These are phyloP conservation scores for Micromys minutus DNA, from an alignment of 2,113 vertebrate species.

Conservation along the genomic window DNA sequence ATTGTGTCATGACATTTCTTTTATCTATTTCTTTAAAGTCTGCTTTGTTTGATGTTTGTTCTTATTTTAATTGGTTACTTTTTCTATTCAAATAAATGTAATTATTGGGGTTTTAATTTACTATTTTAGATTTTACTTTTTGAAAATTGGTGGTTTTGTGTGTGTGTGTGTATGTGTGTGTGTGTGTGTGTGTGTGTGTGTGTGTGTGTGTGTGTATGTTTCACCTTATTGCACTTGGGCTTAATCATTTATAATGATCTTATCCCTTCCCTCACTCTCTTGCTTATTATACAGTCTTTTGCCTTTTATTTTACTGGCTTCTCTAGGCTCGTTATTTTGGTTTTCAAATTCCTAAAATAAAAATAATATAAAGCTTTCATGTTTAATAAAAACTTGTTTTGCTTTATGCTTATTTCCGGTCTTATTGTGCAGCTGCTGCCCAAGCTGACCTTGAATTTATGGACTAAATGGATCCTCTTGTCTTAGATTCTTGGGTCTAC, in stretches of 20 bases:
- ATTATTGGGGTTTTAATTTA: conserved; percentile 3
- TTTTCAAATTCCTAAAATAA: background rate
- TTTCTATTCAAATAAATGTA: background rate
- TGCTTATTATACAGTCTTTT: background rate
- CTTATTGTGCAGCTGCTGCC: background rate
- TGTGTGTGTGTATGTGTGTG: background rate
- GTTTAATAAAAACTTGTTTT: background rate
- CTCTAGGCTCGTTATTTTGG: background rate
- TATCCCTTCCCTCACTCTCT: background rate
- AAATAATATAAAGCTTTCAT: background rate
- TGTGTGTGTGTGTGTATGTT: background rate
- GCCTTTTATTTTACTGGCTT: background rate
- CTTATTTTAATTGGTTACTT: conserved; percentile 5
- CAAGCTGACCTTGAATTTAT: background rate
- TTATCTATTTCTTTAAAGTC: background rate
- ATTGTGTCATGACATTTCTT: background rate
- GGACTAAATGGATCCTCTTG: background rate
- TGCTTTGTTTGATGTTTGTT: background rate
- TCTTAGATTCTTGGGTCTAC: background rate
- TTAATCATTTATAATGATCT: background rate
- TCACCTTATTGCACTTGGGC: background rate
- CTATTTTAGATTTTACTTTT: background rate
- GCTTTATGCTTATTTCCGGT: background rate
- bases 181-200: background rate
- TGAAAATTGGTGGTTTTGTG: background rate